These are phyloP conservation scores for Chloroclysta siterata DNA, from an alignment of 2,888 invertebrate genomes.

Conservation along the genomic window DNA sequence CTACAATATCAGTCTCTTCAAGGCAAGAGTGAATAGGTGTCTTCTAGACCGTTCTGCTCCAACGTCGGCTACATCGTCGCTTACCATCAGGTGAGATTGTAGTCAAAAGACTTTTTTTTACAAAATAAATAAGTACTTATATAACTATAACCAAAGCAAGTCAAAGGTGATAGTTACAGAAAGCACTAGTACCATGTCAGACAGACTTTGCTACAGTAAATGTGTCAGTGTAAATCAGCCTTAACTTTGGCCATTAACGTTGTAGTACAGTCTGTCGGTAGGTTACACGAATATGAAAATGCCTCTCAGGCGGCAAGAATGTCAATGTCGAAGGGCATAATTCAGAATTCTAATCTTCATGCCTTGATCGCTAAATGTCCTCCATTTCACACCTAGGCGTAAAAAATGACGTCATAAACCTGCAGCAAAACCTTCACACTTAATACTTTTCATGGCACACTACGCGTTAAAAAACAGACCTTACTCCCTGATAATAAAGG, in stretches of 20 bases:
- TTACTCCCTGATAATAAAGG: conserved; percentile 14
- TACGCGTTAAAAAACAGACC: conserved; percentile 12
- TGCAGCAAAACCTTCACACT: conserved; percentile 19
- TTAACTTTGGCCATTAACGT: neutral
- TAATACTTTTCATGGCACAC: neutral
- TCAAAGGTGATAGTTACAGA: too few relatives aligned
- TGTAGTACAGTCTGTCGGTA: too few relatives aligned
- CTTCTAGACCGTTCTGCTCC: too few relatives aligned
- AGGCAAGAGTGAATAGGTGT: too few relatives aligned
- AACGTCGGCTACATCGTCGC: too few relatives aligned
- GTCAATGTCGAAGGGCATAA: neutral
- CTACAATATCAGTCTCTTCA: too few relatives aligned
- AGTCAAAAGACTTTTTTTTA: too few relatives aligned
- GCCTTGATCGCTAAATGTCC: neutral
- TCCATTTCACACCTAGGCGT: neutral
- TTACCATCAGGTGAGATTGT: too few relatives aligned
- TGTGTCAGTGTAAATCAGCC: neutral
- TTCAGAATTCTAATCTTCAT: neutral
- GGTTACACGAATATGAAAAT: too few relatives aligned
- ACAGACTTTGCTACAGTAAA: neutral
- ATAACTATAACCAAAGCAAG: too few relatives aligned
- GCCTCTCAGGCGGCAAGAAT: neutral
- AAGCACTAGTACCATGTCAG: too few relatives aligned
- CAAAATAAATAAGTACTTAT: too few relatives aligned
- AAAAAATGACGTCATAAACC: conserved; percentile 12